Base-by-base conservation (phyloP, 2,888 invertebrate species). In the Polydrusus pterygomalis region DNA sequence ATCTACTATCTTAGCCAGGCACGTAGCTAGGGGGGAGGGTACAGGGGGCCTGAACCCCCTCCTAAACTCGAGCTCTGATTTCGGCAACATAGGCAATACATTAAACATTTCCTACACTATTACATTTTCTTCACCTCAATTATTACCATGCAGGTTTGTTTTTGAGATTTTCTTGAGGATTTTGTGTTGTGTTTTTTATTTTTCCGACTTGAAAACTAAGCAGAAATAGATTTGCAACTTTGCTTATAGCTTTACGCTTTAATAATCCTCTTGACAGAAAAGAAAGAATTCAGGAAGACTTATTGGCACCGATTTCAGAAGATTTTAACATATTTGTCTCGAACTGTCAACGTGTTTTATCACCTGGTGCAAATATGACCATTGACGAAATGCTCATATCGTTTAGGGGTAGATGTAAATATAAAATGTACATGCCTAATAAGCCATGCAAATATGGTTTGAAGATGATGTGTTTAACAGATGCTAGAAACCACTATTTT, bases 341-440 rank as follows among this genome's bases (percentile, higher is more conserved):
- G n/a, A n/a, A n/a, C n/a, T n/a, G n/a, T n/a, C n/a, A n/a, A n/a
- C n/a, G n/a, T n/a, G n/a, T n/a, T n/a, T n/a, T 45, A 11, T 13
- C n/a, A n/a, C 45, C n/a, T 45, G 45, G 45, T 45, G n/a, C n/a
- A 8, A 45, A n/a, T 45, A 45, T 45, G 45, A 45, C 45, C n/a
- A 45, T 45, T 45, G 45, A 45, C n/a, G 45, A 45, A 45, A 45
- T 45, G 45, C 45, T 45, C n/a, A 45, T 45, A 45, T 45, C 45
- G 45, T n/a, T 45, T n/a, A 45, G 45, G 6, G 45, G 45, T 45
- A n/a, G 45, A 45, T 45, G 45, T 45, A n/a, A 45, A 45, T 45
- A 45, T 45, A 45, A 45, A 45, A 45, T 45, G n/a, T 45, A n/a
- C 13, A 45, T 45, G 45, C 45, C 45, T 45, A 45, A 45, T 45